Evolutionary conservation across 2,797 vertebrate species (phyloP), one percentile per base, ranked within the genome.

Genomic region (Acanthis flammea): DNA sequence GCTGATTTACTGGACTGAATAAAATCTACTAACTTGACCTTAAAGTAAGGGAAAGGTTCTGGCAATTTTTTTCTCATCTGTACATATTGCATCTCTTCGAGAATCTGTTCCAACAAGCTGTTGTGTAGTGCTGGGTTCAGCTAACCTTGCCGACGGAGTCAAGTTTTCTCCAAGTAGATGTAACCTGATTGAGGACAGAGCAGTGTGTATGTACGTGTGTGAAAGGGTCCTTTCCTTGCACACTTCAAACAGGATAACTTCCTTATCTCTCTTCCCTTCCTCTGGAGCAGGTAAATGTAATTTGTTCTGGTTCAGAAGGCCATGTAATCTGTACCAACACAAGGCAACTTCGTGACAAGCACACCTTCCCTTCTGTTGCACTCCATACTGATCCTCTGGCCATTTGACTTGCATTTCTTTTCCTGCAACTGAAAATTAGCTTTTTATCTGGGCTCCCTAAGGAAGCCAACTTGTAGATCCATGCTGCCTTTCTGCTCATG

Each of bases 141-240:
- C 60, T 87, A 94, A 89, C 86, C 81, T 70, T 67, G 41, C 77
- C 0, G 19, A 54, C 25, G 10, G 31, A 88, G 55, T 63, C 17
- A 19, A 35, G 30, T 78, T 92, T 81, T 73, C 71, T 85, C 21
- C 30, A 25, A 19, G 44, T 0, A 24, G 19, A 60, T 37, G 24
- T 14, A 68, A 63, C 35, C 42, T 71, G 55, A 24, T 35, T 9
- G 37, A 39, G 65, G 37, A 63, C 55, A 60, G n/a, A 47, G 57
- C 31, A 3, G 5, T 1, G 3, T 13, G 10, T 21, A 15, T 61
- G 17, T 35, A 0, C 2, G 2, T 9, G 31, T 7, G 45, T 62
- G 8, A 25, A 30, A 66, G 27, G 41, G 39, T 14, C 37, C 25
- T 85, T 60, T 68, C 28, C 33, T 33, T 35, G 15, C 4, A 23